phyloP scores from a whole-genome alignment of 2,888 invertebrate genomes.

The Pardosa pseudoannulata region DNA sequence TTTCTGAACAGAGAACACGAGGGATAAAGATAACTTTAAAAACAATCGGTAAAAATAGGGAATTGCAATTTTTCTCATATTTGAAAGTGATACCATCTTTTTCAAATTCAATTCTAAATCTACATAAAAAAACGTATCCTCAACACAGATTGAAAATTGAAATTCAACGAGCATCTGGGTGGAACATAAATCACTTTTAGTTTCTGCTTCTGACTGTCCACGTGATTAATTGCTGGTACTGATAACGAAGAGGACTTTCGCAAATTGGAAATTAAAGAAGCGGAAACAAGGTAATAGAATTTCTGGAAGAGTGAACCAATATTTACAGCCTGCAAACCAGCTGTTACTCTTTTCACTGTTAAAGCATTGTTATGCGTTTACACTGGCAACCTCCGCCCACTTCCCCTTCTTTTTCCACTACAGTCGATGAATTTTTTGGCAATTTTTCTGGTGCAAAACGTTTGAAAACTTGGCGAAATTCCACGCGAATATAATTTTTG shows the following conservation, averaged over 20 bases:
- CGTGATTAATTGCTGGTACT: background rate
- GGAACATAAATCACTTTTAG: background rate
- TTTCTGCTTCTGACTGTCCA: background rate
- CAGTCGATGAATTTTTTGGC: too few relatives aligned
- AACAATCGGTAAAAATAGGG: too few relatives aligned
- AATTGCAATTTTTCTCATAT: too few relatives aligned
- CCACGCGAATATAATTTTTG: too few relatives aligned
- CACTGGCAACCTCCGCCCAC: background rate
- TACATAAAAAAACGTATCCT: too few relatives aligned
- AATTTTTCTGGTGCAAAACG: too few relatives aligned
- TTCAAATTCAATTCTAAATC: too few relatives aligned
- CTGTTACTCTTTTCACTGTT: background rate
- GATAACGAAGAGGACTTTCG: background rate
- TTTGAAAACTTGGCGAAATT: too few relatives aligned
- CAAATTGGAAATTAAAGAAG: slow-evolving; percentile 2
- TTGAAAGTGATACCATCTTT: too few relatives aligned
- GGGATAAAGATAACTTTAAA: too few relatives aligned
- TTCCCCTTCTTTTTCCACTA: too few relatives aligned
- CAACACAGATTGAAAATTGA: background rate
- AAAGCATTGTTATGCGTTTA: background rate
- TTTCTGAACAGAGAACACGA: too few relatives aligned
- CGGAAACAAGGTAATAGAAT: slow-evolving; percentile 1
- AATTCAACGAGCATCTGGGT: background rate
- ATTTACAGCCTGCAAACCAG: background rate
- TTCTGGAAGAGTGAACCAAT: background rate